phyloP scores from a whole-genome alignment of 2,113 vertebrate genomes.

The Neogale vison region DNA sequence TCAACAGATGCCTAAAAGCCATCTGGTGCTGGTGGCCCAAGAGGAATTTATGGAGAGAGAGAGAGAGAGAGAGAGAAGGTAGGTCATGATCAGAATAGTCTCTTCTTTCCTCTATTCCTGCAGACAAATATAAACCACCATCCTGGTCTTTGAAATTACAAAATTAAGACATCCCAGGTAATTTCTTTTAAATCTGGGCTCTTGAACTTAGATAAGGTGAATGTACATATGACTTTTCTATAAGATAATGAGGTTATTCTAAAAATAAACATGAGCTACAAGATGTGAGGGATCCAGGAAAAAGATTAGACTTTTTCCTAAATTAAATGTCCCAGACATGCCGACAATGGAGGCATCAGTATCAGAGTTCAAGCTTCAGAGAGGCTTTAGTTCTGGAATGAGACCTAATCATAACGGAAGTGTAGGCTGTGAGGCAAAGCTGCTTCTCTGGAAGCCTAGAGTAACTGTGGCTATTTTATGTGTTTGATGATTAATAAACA shows the following conservation, averaged over 20 bases:
- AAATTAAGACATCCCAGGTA: not conserved
- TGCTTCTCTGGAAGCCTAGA: not conserved
- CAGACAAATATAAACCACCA: not conserved
- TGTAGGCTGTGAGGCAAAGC: not conserved
- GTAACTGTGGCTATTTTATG: not conserved
- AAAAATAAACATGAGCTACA: slow-evolving; percentile 3
- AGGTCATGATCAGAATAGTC: not conserved
- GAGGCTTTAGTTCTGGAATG: not conserved
- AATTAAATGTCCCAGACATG: not conserved
- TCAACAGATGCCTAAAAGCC: not conserved
- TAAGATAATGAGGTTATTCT: not conserved
- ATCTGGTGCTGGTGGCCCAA: not conserved
- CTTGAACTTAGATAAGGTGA: not conserved
- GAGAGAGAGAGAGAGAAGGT: not conserved
- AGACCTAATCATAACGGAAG: not conserved
- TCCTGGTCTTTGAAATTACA: not conserved
- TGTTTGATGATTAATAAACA: not conserved
- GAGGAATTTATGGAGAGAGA: not conserved
- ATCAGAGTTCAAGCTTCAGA: not conserved
- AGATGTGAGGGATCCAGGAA: not conserved
- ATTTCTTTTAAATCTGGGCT: slow-evolving; percentile 13
- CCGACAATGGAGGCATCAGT: not conserved
- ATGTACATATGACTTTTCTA: not conserved
- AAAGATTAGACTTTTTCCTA: not conserved
- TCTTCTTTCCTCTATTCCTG: not conserved